Base-by-base conservation (phyloP, 2,113 vertebrate species). In the Delphinapterus leucas region DNA sequence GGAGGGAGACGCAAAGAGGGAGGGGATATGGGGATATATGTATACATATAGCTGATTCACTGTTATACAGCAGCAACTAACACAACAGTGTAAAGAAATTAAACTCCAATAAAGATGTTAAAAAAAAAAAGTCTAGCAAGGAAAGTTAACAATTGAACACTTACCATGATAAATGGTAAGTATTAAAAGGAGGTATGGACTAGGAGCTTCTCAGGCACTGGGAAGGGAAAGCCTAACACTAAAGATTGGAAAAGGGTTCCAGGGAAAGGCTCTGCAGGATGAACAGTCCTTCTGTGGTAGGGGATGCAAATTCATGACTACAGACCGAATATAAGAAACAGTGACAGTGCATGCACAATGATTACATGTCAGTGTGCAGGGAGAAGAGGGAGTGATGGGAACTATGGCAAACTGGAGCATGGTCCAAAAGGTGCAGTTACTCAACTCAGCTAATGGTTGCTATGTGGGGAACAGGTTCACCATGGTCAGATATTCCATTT, bases 401-500 rank as follows among this genome's bases (percentile, higher is more conserved):
- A 55, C 41, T 25, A 70, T 3, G 36, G 41, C 31, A 67, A 79
- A 76, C 55, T 67, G 11, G 31, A 95, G 33, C 14, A 47, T 8
- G 7, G 41, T n/a, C 31, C 83, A 68, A 90, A 90, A 68, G 47
- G 1, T 38, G 21, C 18, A 11, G n/a, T 23, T 12, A 73, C n/a
- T 67, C 55, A 88, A 14, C 20, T 67, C 74, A 77, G 68, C 21
- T 86, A 41, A 86, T 3, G 55, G 12, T 83, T 88, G 25, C 28
- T 80, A 26, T 38, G 9, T 74, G 60, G 65, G 12, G 74, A 84
- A 36, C 77, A 92, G 71, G 11, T 53, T 70, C n/a, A 68, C 53
- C 63, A 71, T 63, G 36, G 38, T 87, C 85, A 97, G 36, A 93
- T 96, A 96, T 70, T 91, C 12, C 23, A 65, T 5, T 81, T 97